Conservation (phyloP, 2,888 invertebrate genomes). For the Bellardia bayeri region DNA sequence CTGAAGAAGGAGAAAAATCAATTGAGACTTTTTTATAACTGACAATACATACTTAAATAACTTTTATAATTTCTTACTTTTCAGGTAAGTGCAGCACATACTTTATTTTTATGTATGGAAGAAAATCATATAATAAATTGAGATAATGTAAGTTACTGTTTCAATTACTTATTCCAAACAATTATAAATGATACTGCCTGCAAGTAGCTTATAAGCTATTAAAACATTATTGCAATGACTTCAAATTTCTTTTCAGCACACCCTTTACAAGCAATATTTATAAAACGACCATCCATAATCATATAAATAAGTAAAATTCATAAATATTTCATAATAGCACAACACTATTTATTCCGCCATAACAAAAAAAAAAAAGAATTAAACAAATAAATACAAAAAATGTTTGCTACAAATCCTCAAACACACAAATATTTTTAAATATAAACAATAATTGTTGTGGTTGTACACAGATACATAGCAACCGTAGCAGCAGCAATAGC, state of each 20-base stretch:
- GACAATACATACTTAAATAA: no score
- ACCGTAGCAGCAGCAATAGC: slow-evolving; percentile 4
- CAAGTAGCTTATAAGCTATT: no score
- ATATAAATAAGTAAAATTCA: not conserved
- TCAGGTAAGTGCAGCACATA: no score
- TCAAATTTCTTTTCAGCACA: not conserved
- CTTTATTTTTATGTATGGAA: no score
- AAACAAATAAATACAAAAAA: not conserved
- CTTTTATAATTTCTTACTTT: no score
- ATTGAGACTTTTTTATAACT: no score
- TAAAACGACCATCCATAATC: not conserved
- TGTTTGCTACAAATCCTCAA: slow-evolving; percentile 42
- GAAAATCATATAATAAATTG: no score
- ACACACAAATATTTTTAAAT: slow-evolving; percentile 6
- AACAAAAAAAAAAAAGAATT: not conserved
- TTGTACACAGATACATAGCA: slow-evolving; percentile 35
- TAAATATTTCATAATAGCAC: slow-evolving; percentile 19
- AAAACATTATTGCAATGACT: no score
- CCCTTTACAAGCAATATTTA: not conserved
- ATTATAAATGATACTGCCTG: no score
- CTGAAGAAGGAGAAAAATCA: no score
- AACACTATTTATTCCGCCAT: not conserved
- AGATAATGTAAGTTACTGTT: no score
- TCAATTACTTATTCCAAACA: no score
- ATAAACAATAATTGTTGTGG: slow-evolving; percentile 42